These are phyloP conservation scores for Semnornis frantzii DNA, from an alignment of 2,113 vertebrate genomes.

Conservation along the genomic window DNA sequence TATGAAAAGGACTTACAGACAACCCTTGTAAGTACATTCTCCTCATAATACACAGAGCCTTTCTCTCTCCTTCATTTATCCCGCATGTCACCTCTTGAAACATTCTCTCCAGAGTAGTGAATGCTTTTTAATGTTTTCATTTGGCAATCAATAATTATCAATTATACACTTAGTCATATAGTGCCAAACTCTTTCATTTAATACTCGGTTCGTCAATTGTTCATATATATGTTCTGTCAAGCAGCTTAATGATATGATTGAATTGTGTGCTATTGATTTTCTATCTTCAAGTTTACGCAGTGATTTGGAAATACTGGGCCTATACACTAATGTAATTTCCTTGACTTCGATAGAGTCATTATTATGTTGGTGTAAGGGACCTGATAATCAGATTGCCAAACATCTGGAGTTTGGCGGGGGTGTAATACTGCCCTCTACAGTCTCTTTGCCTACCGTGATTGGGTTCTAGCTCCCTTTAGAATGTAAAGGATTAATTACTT, in stretches of 20 bases:
- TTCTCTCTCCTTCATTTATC: neutral
- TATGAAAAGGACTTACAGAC: neutral
- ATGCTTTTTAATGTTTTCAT: slow-evolving; percentile 32
- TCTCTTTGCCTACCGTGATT: neutral
- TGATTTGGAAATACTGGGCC: slow-evolving; percentile 61
- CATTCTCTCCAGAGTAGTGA: neutral
- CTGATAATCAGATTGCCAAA: slow-evolving; percentile 51
- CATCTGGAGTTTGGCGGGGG: slow-evolving; percentile 2
- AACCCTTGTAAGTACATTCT: neutral
- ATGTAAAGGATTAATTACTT: neutral
- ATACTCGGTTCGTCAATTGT: slow-evolving; percentile 67
- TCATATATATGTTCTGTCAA: slow-evolving; percentile 61
- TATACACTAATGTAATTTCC: slow-evolving; percentile 57
- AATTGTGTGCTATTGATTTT: slow-evolving; percentile 66
- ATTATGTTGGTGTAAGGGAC: slow-evolving; percentile 27
- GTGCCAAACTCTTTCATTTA: slow-evolving; percentile 63
- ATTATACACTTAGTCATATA: slow-evolving; percentile 52
- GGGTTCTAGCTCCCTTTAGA: neutral
- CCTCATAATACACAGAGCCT: neutral
- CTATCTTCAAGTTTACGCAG: slow-evolving; percentile 61
- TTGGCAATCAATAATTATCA: slow-evolving; percentile 63
- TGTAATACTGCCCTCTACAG: slow-evolving; percentile 56
- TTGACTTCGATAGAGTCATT: slow-evolving; percentile 48
- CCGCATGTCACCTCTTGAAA: slow-evolving; percentile 15
- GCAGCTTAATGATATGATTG: slow-evolving; percentile 66